These are phyloP conservation scores for Vidua chalybeata DNA, from an alignment of 2,113 vertebrate genomes.

Conservation along the genomic window DNA sequence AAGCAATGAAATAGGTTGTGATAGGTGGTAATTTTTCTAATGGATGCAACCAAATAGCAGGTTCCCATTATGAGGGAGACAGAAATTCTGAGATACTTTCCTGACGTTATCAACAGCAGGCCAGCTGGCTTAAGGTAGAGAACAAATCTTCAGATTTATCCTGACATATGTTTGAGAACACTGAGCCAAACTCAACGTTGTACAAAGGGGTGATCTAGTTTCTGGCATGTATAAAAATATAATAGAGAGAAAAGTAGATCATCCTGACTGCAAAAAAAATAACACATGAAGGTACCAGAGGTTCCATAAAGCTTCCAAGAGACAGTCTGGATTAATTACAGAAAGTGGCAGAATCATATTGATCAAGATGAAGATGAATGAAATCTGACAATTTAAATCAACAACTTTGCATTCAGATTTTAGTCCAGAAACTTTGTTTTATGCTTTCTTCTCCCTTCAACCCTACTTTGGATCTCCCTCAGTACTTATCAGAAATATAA, in stretches of 20 bases:
- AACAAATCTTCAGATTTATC: neutral
- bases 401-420: neutral
- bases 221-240: neutral
- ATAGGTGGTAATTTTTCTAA: neutral
- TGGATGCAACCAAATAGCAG: neutral
- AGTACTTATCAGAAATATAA: neutral
- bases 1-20: neutral
- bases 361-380: neutral
- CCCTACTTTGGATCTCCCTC: neutral
- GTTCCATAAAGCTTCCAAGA: neutral
- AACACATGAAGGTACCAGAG: accelerated
- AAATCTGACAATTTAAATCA: neutral
- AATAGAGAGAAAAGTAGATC: neutral
- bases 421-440: neutral
- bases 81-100: neutral
- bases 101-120: neutral
- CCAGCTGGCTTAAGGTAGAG: neutral
- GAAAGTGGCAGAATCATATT: neutral
- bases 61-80: neutral
- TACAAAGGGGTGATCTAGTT: neutral
- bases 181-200: neutral
- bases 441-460: neutral
- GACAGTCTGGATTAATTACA: neutral
- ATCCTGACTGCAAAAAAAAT: neutral
- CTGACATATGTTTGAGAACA: neutral